Conservation (phyloP, 2,888 invertebrate species). For the Mycalesis mineus region DNA sequence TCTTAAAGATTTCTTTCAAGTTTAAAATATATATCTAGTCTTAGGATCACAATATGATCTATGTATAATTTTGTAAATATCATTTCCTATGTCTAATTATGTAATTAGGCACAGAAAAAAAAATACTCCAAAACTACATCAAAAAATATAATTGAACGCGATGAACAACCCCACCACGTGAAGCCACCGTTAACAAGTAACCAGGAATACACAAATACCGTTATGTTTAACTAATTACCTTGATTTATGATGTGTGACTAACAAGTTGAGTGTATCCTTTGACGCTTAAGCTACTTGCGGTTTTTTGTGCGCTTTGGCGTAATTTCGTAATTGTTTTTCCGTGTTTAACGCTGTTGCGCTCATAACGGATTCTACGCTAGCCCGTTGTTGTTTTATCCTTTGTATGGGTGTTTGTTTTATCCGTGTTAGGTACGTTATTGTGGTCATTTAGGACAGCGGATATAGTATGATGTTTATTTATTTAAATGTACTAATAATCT, state of each 20-base stretch:
- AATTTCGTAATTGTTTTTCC: slow-evolving; percentile 4
- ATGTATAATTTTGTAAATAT: too few relatives aligned
- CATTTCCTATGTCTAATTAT: too few relatives aligned
- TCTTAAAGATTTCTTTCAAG: too few relatives aligned
- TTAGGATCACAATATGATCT: too few relatives aligned
- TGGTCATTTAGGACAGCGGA: background rate
- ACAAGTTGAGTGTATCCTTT: slow-evolving; percentile 25
- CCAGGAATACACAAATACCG: slow-evolving; percentile 25
- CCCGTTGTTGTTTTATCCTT: background rate
- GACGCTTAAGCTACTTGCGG: slow-evolving; percentile 8
- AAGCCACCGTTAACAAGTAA: slow-evolving; percentile 8
- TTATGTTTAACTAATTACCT: slow-evolving; percentile 30
- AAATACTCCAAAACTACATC: too few relatives aligned
- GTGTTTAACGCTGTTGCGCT: background rate
- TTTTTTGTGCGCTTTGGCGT: background rate
- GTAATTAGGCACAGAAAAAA: too few relatives aligned
- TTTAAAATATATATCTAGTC: too few relatives aligned
- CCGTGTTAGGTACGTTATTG: background rate
- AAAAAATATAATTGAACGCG: too few relatives aligned
- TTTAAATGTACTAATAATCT: too few relatives aligned
- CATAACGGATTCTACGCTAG: background rate
- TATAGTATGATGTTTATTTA: too few relatives aligned
- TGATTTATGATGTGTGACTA: slow-evolving; percentile 33
- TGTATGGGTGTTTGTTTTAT: background rate
- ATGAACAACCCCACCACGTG: background rate